phyloP scores from a whole-genome alignment of 2,113 vertebrate genomes.

The Lagopus muta region DNA sequence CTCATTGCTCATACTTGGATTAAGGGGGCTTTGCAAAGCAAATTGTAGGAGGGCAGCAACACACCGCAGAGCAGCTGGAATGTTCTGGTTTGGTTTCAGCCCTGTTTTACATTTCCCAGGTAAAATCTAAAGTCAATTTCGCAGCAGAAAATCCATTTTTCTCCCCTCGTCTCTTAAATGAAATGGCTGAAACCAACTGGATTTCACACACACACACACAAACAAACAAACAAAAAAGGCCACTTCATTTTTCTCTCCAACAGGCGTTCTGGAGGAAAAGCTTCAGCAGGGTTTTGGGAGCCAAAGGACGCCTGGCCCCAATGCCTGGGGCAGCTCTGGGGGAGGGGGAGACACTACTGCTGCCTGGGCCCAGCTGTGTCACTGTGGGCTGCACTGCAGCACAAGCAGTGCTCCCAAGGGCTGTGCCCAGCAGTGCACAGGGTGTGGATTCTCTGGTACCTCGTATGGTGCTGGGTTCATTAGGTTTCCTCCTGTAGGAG shows the following conservation, averaged over 20 bases:
- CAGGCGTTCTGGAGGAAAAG: background rate
- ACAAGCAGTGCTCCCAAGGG: background rate
- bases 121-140: background rate
- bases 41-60: background rate
- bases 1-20: background rate
- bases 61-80: background rate
- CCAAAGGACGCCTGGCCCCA: background rate
- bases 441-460: background rate
- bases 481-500: background rate
- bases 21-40: background rate
- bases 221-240: background rate
- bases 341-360: background rate
- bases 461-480: background rate
- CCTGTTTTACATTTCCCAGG: background rate
- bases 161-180: background rate
- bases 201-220: background rate
- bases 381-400: too few relatives aligned
- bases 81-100: background rate
- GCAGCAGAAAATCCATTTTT: slow-evolving; percentile 18
- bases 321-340: rapidly evolving
- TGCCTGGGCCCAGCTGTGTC: background rate
- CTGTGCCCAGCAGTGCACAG: background rate
- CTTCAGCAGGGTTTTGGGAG: background rate
- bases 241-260: background rate
- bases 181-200: background rate